Conservation (phyloP, 64 coral and sea anemone genomes). For the Platygyra sinensis region DNA sequence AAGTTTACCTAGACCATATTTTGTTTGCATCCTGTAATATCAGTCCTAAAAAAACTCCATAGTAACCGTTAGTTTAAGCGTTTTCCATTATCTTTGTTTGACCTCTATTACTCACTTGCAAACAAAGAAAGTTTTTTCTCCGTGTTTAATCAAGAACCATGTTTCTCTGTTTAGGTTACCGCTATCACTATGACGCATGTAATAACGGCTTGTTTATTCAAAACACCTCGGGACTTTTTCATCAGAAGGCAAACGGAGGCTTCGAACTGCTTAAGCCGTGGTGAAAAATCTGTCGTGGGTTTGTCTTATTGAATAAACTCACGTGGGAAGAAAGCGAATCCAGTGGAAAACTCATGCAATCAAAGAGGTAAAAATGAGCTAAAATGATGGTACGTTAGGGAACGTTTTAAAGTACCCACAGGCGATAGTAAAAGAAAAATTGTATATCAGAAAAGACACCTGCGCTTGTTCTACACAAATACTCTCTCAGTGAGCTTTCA, state of each 20-base stretch:
- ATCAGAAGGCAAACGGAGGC: not conserved
- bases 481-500: not conserved
- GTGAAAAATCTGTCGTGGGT: not conserved
- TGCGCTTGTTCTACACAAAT: not conserved
- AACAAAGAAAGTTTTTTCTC: not conserved
- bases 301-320: not conserved
- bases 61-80: not conserved
- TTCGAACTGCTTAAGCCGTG: not conserved
- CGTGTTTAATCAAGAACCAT: constrained; percentile 5
- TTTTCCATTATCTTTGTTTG: not conserved
- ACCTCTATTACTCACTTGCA: not conserved
- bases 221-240: not conserved
- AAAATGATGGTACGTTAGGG: constrained; percentile 10
- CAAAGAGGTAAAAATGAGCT: not conserved
- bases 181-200: not conserved
- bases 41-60: not conserved
- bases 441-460: constrained; percentile 28
- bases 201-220: constrained; percentile 17
- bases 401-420: not conserved
- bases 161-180: not conserved
- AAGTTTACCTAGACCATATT: not conserved
- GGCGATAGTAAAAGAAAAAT: not conserved
- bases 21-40: not conserved
- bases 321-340: not conserved
- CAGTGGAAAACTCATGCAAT: not conserved